Base-by-base conservation (phyloP, 2,113 vertebrate species). In the Tachysurus fulvidraco region DNA sequence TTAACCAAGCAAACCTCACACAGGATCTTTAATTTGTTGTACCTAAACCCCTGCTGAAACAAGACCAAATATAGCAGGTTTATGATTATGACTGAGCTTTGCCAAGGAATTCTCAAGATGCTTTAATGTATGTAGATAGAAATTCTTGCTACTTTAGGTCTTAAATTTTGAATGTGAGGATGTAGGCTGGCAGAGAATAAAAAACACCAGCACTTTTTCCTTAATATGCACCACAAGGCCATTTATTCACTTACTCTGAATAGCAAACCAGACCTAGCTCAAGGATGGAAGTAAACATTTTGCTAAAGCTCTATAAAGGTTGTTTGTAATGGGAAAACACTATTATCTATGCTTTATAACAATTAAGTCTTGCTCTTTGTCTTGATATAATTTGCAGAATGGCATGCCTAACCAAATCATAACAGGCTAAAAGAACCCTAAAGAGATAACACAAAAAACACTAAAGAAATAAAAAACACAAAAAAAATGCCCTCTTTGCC, bases 1-100 rank as follows among this genome's bases (percentile, higher is more conserved):
- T 94, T 95, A 92, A 94, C 93, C 93, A 89, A 89, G 88, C 92
- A 92, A 92, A 94, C 93, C 92, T 89, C 71, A 90, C 86, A 69
- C 89, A 81, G 91, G 89, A 93, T 92, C 93, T 94, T 89, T 94
- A 92, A 93, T 94, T 93, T 94, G 85, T 86, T 80, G 85, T 89
- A 88, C 90, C 62, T 91, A 90, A 91, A 88, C 85, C 86, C 91
- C 83, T 67, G 81, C 65, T 90, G 87, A 86, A 88, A 90, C 86
- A 84, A 79, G 62, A 86, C 85, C 64, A 84, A 90, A 81, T 87
- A 88, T 85, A 87, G 85, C 69, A 86, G 67, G 87, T 64, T 79
- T 84, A 83, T 76, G 85, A 88, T 89, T 86, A 86, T 67, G 60
- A 52, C 83, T 64, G 57, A 86, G 73, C 69, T n/a, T 16, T 84